phyloP scores from a whole-genome alignment of 2,797 vertebrate species.

The Artibeus jamaicensis region DNA sequence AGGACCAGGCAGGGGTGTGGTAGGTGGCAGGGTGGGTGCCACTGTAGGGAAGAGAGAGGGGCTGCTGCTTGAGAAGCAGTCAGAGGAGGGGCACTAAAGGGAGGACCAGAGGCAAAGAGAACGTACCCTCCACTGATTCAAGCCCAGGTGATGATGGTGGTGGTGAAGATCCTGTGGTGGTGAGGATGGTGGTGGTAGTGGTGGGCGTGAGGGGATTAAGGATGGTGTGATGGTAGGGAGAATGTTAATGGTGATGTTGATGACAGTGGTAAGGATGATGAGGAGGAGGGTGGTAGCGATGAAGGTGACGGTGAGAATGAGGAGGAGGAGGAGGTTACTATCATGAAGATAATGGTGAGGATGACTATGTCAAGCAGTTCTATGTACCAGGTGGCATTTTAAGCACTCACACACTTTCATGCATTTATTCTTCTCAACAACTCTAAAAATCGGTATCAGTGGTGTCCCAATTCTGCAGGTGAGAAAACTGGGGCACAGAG shows the following conservation, averaged over 20 bases:
- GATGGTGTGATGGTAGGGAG: not conserved
- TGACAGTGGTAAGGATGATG: too few species aligned
- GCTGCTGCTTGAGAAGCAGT: not conserved
- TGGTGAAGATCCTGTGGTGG: not conserved
- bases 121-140: not conserved
- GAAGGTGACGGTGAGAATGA: not conserved
- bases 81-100: not conserved
- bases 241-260: not conserved
- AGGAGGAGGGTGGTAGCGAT: fast-evolving
- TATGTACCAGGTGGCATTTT: not conserved
- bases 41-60: not conserved
- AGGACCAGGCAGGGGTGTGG: not conserved
- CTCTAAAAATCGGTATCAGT: not conserved
- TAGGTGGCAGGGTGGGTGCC: too few species aligned
- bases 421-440: not conserved
- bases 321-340: not conserved
- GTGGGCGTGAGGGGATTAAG: too few species aligned
- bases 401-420: not conserved
- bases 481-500: not conserved
- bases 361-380: not conserved
- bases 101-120: not conserved
- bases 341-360: not conserved
- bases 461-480: not conserved
- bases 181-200: not conserved
- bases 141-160: not conserved